phyloP scores from a whole-genome alignment of 2,888 invertebrate species.

The Epistrophe grossulariae region DNA sequence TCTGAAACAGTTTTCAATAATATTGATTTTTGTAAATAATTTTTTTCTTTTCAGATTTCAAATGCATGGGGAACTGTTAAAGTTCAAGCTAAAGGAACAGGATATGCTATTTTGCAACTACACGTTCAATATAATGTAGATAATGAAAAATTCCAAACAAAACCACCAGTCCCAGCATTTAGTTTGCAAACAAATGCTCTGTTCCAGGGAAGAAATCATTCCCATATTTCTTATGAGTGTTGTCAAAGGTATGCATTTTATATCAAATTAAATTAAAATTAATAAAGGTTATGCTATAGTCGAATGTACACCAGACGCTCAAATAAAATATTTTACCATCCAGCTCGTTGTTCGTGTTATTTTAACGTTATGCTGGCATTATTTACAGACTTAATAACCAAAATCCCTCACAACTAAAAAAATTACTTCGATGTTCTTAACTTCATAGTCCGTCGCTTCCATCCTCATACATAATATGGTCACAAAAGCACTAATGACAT shows the following conservation, averaged over 20 bases:
- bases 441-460: too few species aligned
- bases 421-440: too few species aligned
- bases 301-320: too few species aligned
- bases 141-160: constrained; percentile 90
- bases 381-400: too few species aligned
- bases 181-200: constrained; percentile 88
- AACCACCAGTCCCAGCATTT: constrained; percentile 91
- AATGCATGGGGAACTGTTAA: constrained; percentile 96
- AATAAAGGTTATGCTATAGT: too few species aligned
- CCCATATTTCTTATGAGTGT: constrained; percentile 91
- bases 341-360: too few species aligned
- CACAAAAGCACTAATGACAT: too few species aligned
- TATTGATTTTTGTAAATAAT: not conserved
- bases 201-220: constrained; percentile 94
- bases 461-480: too few species aligned
- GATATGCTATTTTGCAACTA: constrained; percentile 95
- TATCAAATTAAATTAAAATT: too few species aligned
- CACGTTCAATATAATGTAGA: constrained; percentile 95
- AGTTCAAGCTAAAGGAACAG: constrained; percentile 94
- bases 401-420: too few species aligned
- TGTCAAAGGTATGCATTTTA: constrained; percentile 90
- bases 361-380: too few species aligned
- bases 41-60: constrained; percentile 87
- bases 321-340: too few species aligned
- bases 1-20: constrained; percentile 9